Base-by-base conservation (phyloP, 2,797 vertebrate species). In the Syngnathus rostellatus region DNA sequence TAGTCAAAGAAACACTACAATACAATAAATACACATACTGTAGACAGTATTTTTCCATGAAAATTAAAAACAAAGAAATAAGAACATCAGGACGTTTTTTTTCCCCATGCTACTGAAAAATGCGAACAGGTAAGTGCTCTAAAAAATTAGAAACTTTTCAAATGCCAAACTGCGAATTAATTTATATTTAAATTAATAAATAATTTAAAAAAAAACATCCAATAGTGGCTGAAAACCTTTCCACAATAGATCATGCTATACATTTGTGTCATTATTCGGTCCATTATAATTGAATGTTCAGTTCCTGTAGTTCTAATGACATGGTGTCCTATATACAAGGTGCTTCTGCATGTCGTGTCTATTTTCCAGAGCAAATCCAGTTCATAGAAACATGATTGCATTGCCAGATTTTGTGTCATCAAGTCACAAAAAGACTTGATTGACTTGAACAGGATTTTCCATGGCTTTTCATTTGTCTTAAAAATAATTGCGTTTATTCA, bases 401-500 rank as follows among this genome's bases (percentile, higher is more conserved):
- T 58, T 62, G 41, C 12, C 60, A 62, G 41, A 62, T 62, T 62
- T 45, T 46, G 57, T 62, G 60, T 62, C 41, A 25, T 2, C 40
- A 25, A 62, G 41, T 62, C 60, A 62, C 60, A 62, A 25, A 62
- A 23, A 21, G 40, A 12, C 21, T 45, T 62, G 60, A 62, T 25
- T 62, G 60, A 55, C 43, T 51, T 23, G 46, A 39, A 46, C 63
- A 46, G 21, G 60, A 62, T 46, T 62, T 62, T 46, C 60, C 40
- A 14, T 12, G 11, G 60, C 60, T 62, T 41, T n/a, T 21, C 37
- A 62, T 62, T 62, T 45, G 41, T 62, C 60, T 62, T 39, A 54
- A 62, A 40, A 63, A 50, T 53, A 68, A 62, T 62, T 68, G 59
- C 62, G 51, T 54, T 68, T 61, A 25, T 62, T 62, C 61, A 68